A percentile compares a stretch with the other conserved stretches of the same genome.
Evolutionary conservation across 2,113 vertebrate species (phyloP).

Genomic region (Cichladusa arquata): DNA sequence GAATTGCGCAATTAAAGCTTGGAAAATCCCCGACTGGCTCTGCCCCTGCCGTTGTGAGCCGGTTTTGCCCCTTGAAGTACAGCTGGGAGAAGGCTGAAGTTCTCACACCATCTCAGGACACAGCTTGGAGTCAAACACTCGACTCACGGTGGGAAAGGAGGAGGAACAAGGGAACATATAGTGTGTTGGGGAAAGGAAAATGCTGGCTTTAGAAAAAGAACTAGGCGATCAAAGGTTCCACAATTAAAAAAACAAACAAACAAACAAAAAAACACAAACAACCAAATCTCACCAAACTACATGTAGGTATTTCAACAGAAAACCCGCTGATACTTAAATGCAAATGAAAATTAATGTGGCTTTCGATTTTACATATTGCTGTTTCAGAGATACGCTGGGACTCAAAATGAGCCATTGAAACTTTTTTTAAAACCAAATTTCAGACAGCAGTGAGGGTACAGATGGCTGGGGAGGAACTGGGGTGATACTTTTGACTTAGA

Average conservation of each 20-base stretch:
- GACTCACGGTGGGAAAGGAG: accelerated
- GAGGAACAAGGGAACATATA: not conserved
- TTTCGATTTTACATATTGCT: not conserved
- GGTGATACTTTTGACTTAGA: not conserved
- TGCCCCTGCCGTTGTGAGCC: accelerated
- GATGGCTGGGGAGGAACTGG: not conserved
- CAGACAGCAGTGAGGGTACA: not conserved
- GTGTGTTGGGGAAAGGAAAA: not conserved
- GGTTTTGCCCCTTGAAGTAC: accelerated
- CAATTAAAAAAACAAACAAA: not conserved
- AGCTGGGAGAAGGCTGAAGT: not conserved
- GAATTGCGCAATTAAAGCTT: not conserved
- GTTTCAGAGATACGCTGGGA: not conserved
- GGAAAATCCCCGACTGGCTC: not conserved
- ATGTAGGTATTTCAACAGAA: not conserved
- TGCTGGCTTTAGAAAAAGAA: not conserved
- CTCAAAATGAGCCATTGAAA: not conserved
- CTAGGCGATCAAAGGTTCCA: accelerated
- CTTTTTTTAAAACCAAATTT: not conserved
- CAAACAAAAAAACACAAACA: too few species aligned
- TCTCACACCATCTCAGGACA: not conserved
- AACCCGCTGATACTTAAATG: not conserved
- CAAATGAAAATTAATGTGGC: not conserved
- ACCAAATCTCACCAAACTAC: not conserved
- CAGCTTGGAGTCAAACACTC: not conserved